Evolutionary conservation across 2,113 vertebrate species (phyloP).

Genomic region (Gnathonemus echidnorhynchus): DNA sequence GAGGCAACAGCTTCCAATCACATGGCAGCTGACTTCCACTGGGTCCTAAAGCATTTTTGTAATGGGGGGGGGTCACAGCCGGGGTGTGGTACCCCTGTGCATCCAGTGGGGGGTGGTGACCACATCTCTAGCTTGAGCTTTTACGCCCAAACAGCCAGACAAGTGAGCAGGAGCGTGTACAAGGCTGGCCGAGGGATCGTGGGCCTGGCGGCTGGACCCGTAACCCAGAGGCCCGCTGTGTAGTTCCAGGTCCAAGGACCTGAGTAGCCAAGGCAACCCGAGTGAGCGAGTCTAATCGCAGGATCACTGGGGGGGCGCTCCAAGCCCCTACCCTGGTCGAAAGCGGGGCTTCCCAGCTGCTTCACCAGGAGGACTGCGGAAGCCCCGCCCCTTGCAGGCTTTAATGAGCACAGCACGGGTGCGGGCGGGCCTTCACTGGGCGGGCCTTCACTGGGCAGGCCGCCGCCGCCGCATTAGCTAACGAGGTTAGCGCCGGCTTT

Average conservation of each 20-base stretch:
- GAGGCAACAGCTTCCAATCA: neutral
- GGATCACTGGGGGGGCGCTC: neutral
- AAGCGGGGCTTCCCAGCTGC: neutral
- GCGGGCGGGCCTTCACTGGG: conserved; percentile 55
- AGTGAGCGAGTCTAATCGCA: neutral
- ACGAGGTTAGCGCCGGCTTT: conserved; percentile 87
- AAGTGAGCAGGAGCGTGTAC: neutral
- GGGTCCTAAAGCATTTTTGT: neutral
- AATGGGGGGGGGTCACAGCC: neutral
- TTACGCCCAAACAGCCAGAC: neutral
- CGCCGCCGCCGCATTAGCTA: conserved; percentile 72
- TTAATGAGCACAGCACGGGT: conserved; percentile 74
- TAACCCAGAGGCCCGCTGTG: neutral
- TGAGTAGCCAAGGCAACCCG: neutral
- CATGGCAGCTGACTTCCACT: neutral
- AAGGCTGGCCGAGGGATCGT: too few relatives aligned
- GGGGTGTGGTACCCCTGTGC: neutral
- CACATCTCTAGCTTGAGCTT: neutral
- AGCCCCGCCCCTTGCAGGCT: conserved; percentile 4
- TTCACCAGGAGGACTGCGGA: neutral
- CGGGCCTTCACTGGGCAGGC: conserved; percentile 55
- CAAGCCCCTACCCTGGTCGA: neutral
- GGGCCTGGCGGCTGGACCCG: too few relatives aligned
- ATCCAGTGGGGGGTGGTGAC: neutral
- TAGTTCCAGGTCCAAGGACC: neutral